Evolutionary conservation across 92 coral and sea anemone species (phyloP).

Genomic region (Porites lobata): DNA sequence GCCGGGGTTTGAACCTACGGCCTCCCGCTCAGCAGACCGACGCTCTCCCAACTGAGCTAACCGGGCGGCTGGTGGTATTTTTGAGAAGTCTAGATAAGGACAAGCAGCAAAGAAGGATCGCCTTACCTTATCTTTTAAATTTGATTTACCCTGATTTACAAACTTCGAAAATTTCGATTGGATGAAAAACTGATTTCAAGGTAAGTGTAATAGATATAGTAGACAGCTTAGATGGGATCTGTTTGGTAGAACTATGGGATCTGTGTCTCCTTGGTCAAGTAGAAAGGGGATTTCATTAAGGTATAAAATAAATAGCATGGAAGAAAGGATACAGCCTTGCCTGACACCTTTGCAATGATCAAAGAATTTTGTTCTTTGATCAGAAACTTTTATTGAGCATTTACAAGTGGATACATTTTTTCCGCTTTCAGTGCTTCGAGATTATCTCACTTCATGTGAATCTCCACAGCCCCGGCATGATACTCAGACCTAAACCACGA

Average conservation of each 20-base stretch:
- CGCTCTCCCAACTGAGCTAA: too few species aligned
- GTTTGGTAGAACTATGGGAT: constrained; percentile 26
- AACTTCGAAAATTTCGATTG: not conserved
- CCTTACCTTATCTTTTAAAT: not conserved
- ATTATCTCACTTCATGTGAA: too few species aligned
- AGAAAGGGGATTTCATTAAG: not conserved
- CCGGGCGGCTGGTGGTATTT: too few species aligned
- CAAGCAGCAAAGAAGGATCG: not conserved
- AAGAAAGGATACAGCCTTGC: not conserved
- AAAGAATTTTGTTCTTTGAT: not conserved
- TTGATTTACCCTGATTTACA: not conserved
- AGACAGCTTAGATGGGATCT: constrained; percentile 24
- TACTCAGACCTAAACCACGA: too few species aligned
- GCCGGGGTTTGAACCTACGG: too few species aligned
- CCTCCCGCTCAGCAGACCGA: too few species aligned
- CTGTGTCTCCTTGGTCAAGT: not conserved
- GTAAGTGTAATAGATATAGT: constrained; percentile 35
- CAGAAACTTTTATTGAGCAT: not conserved
- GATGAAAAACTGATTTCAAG: constrained; percentile 10
- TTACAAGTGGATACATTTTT: too few species aligned
- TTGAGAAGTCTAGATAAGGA: too few species aligned
- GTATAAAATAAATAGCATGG: not conserved
- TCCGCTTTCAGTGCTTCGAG: too few species aligned
- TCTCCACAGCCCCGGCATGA: too few species aligned
- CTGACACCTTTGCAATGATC: not conserved